Evolutionary conservation across 2,113 vertebrate species (phyloP), one percentile per base, ranked within the genome.

Genomic region (Upupa epops): DNA sequence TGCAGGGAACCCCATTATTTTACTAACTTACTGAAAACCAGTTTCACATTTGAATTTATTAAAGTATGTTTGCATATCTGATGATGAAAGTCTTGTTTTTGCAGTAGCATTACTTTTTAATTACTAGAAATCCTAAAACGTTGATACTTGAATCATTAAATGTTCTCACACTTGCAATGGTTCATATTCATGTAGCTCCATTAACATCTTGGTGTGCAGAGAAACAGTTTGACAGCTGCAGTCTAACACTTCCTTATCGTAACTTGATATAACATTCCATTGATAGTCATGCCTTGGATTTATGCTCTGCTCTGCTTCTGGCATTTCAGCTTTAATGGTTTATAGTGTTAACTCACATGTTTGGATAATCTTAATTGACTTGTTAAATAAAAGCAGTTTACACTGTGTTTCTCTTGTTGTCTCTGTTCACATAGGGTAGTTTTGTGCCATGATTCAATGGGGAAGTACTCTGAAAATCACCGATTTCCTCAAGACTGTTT

Each of bases 241-340:
- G 92, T 89, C 94, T 94, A 45, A 81, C 91, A 94, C 91, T 91
- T 96, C 79, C 94, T 95, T 96, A 96, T 95, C 87, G n/a, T 89
- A 91, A 88, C 56, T 52, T 36, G 89, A 81, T 89, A 70, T 6
- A 66, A 22, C 87, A 76, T 96, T 92, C 91, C 91, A n/a, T 1
- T 63, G 83, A 72, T 79, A 93, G 92, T 89, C 84, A 93, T 1
- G 22, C 73, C 84, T 95, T 58, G 21, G 76, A 69, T 83, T 93
- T 88, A 70, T 94, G 31, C 51, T 79, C 40, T 12, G 4, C 76
- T 93, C 73, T 88, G 52, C 88, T 84, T 42, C 90, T 93, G 94
- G 36, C 65, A 65, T 90, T 96, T 84, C 37, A 59, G 88, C 73
- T 86, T 84, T 83, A 78, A 78, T 74, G 28, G 83, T 73, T 94